phyloP scores from a whole-genome alignment of 2,888 invertebrate species.

The Orthonevra nobilis region DNA sequence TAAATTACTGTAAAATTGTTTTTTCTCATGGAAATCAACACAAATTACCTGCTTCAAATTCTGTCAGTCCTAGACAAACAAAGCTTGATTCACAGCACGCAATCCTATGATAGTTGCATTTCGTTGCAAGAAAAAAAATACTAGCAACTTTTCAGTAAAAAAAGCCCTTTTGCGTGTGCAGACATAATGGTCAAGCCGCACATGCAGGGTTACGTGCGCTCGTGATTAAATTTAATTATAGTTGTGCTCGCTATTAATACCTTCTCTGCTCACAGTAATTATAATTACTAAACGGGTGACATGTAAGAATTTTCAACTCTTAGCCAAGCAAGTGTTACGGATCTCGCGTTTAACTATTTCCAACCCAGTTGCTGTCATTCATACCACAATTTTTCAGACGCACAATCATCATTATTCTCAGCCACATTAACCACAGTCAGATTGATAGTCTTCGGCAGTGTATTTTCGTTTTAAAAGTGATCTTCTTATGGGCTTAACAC shows the following conservation, averaged over 20 bases:
- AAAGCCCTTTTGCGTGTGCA: constrained; percentile 12
- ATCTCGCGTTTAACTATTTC: constrained; percentile 45
- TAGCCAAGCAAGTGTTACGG: constrained; percentile 31
- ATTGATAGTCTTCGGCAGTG: constrained; percentile 55
- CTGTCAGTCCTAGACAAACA: no score
- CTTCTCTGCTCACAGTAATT: constrained; percentile 8
- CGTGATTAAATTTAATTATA: constrained; percentile 68
- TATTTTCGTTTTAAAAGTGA: constrained; percentile 18
- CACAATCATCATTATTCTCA: constrained; percentile 12
- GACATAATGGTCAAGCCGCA: no score
- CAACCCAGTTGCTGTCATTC: constrained; percentile 33
- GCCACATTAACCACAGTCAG: constrained; percentile 23
- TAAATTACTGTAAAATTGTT: constrained; percentile 23
- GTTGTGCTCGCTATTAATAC: constrained; percentile 9
- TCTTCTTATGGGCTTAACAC: constrained; percentile 48
- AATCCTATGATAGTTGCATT: no score
- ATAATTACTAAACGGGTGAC: constrained; percentile 66
- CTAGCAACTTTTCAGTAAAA: not conserved
- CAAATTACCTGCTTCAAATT: constrained; percentile 39
- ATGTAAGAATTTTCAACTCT: constrained; percentile 58
- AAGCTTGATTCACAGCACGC: no score
- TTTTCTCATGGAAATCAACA: constrained; percentile 26
- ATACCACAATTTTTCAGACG: constrained; percentile 27
- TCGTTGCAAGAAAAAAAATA: not conserved
- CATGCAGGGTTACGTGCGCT: constrained; percentile 57